Conservation (phyloP, 2,888 invertebrate species). For the Hemithea aestivaria region DNA sequence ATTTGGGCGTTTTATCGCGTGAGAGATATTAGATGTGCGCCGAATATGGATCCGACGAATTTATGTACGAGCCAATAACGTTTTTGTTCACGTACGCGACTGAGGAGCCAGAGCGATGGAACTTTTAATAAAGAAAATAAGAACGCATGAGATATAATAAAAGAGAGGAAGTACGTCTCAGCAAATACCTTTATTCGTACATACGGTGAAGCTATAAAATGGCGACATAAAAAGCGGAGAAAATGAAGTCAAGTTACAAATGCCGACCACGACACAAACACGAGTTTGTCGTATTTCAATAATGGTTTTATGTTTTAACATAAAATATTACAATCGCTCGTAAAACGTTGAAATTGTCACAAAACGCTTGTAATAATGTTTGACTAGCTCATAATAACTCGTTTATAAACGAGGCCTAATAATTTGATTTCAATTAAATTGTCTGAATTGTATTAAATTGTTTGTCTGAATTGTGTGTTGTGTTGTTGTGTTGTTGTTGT, state of each 20-base stretch:
- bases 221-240: slow-evolving; percentile 37
- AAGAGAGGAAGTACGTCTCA: slow-evolving; percentile 19
- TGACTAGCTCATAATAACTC: slow-evolving; percentile 16
- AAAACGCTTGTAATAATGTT: slow-evolving; percentile 33
- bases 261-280: slow-evolving; percentile 47
- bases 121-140: slow-evolving; percentile 17
- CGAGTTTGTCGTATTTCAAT: slow-evolving; percentile 53
- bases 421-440: slow-evolving; percentile 4
- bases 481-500: too few relatives aligned
- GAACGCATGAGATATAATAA: slow-evolving; percentile 22
- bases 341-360: slow-evolving; percentile 53
- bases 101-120: slow-evolving; percentile 20
- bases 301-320: slow-evolving; percentile 55
- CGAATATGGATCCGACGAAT: slow-evolving; percentile 16
- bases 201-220: slow-evolving; percentile 34
- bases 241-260: slow-evolving; percentile 47
- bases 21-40: slow-evolving; percentile 18
- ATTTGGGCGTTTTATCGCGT: slow-evolving; percentile 30
- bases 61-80: slow-evolving; percentile 11
- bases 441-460: too few relatives aligned
- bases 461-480: too few relatives aligned
- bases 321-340: slow-evolving; percentile 61
- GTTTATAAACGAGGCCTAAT: slow-evolving; percentile 5
- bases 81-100: slow-evolving; percentile 15
- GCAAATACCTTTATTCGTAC: slow-evolving; percentile 32